A percentile compares a stretch with the other conserved stretches of the same genome.
Conservation (phyloP, 37 sponge, comb jelly and placozoan species). For the Mnemiopsis leidyi region DNA sequence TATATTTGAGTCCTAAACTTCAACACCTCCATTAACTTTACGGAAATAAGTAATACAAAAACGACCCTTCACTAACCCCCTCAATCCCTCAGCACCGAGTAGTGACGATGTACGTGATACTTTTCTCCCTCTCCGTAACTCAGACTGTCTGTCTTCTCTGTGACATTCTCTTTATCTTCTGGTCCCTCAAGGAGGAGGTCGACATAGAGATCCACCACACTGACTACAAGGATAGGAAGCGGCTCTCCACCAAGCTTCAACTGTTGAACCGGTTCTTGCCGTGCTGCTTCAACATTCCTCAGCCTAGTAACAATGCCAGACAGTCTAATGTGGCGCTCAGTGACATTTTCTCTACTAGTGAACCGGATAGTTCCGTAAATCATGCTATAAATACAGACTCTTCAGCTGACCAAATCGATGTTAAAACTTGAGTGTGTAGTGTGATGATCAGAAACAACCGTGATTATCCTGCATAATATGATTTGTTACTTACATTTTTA, state of each 20-base stretch:
- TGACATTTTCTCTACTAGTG: neutral
- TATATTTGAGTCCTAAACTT: too few relatives aligned
- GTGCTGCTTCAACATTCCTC: slow-evolving; percentile 29
- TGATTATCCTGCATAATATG: too few relatives aligned
- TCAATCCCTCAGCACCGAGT: neutral
- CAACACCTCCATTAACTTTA: too few relatives aligned
- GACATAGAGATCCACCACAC: slow-evolving; percentile 47
- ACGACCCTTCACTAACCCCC: neutral
- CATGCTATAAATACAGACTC: neutral
- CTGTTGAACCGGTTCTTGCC: slow-evolving; percentile 44
- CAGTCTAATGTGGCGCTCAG: neutral
- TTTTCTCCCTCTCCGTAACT: slow-evolving; percentile 32
- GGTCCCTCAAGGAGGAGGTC: slow-evolving; percentile 62
- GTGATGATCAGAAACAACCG: too few relatives aligned
- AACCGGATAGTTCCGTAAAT: neutral
- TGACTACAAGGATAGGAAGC: neutral
- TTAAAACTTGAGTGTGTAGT: neutral
- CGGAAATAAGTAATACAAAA: too few relatives aligned
- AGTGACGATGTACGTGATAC: slow-evolving; percentile 20
- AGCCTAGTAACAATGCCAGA: slow-evolving; percentile 9
- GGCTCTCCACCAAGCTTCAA: slow-evolving; percentile 14
- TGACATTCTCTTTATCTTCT: slow-evolving; percentile 65
- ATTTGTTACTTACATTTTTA: too few relatives aligned
- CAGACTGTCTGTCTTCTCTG: slow-evolving; percentile 47
- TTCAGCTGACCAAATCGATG: neutral